Evolutionary conservation across 2,113 vertebrate species (phyloP).

Genomic region (Podilymbus podiceps): DNA sequence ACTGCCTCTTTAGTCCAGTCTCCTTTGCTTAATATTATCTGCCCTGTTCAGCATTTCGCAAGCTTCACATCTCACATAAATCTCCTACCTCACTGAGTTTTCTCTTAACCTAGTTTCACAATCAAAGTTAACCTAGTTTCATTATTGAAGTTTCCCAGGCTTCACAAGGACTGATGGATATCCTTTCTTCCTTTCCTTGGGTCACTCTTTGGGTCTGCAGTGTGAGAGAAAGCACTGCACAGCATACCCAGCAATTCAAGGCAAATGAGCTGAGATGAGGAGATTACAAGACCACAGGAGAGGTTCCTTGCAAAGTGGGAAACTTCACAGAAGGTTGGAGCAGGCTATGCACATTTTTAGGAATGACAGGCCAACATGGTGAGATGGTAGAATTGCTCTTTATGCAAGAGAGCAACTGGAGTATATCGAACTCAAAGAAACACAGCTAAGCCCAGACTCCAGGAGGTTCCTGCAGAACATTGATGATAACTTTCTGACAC

Average conservation of each 20-base stretch:
- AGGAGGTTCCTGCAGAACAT: too few relatives aligned
- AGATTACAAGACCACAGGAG: background rate
- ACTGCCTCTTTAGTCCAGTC: background rate
- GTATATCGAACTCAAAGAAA: too few relatives aligned
- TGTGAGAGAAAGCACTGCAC: background rate
- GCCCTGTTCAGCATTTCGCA: background rate
- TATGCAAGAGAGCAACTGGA: too few relatives aligned
- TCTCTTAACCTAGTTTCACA: background rate
- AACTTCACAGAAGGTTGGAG: background rate
- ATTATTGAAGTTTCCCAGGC: background rate
- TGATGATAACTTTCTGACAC: too few relatives aligned
- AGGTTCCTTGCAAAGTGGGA: background rate
- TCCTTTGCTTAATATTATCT: background rate
- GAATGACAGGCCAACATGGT: too few relatives aligned
- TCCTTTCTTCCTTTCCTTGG: background rate
- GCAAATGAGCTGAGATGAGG: background rate
- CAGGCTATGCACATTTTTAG: background rate
- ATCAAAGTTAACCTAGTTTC: background rate
- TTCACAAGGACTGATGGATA: background rate
- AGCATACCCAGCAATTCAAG: background rate
- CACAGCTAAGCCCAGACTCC: too few relatives aligned
- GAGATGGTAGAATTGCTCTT: too few relatives aligned
- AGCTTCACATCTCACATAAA: background rate
- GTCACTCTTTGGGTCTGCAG: accelerated
- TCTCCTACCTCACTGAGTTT: background rate